These are phyloP conservation scores for Eupithecia insigniata DNA, from an alignment of 2,888 invertebrate genomes.

Conservation along the genomic window DNA sequence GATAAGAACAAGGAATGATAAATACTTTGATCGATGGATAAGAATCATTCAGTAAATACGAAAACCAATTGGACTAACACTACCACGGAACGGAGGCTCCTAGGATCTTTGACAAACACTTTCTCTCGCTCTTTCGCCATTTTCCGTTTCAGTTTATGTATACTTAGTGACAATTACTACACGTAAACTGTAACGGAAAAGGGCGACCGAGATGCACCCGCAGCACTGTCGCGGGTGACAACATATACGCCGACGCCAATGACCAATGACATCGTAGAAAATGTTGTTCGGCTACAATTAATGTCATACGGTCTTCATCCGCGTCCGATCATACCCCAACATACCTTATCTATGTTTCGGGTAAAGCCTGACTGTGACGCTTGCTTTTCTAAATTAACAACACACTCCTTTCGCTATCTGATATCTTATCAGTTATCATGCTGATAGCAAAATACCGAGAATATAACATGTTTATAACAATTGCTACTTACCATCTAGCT, in stretches of 20 bases:
- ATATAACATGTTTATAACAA: constrained; percentile 26
- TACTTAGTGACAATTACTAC: no score
- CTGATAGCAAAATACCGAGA: constrained; percentile 41
- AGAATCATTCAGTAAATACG: background rate
- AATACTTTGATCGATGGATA: background rate
- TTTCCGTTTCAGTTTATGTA: background rate
- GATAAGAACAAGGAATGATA: background rate
- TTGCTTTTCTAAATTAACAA: constrained; percentile 49
- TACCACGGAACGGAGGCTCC: no score
- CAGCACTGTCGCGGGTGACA: no score
- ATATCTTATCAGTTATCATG: constrained; percentile 52
- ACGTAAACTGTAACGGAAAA: no score
- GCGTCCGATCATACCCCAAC: no score
- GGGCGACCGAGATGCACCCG: no score
- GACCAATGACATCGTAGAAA: no score
- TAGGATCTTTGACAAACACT: background rate
- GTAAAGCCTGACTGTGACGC: background rate
- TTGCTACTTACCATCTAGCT: constrained; percentile 2
- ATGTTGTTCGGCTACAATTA: no score
- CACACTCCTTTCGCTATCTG: constrained; percentile 38
- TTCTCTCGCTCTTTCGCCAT: background rate
- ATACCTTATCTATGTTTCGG: no score
- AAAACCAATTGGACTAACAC: background rate
- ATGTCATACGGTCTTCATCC: no score
- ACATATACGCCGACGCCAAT: no score